Evolutionary conservation across 2,113 vertebrate species (phyloP), one percentile per base, ranked within the genome.

Genomic region (Saguinus midas): DNA sequence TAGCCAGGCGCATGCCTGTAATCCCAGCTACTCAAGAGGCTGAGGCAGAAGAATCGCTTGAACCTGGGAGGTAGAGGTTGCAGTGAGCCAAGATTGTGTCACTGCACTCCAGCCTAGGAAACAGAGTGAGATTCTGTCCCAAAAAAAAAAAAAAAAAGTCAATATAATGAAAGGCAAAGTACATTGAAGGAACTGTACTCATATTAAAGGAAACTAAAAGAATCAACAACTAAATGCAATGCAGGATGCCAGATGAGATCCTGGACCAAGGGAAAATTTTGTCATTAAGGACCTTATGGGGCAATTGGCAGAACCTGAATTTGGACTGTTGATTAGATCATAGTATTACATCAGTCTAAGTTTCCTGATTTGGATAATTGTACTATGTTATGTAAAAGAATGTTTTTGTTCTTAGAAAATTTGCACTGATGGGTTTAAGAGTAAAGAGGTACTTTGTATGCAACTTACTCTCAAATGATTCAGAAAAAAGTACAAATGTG

Each of bases 311-410:
- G 40, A 48, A 80, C 40, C 79, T 95, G 52, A 35, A 79, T 52
- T 66, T 48, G n/a, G 45, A 64, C 18, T 55, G 32, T n/a, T 43
- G 27, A 70, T 50, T 78, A 73, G 45, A 40, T 81, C 48, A 75
- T 79, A 58, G 14, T 29, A 82, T 13, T 87, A 14, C 29, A 23
- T 85, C 84, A 21, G 20, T 73, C n/a, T 84, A 58, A 84, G 43
- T 75, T 96, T 58, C 68, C 82, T 91, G 58, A 75, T 94, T 80
- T 84, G 80, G 52, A 91, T 80, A 32, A 20, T 83, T 80, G 29
- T 79, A 18, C 7, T 32, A 0, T 61, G 29, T 87, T 58, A 45
- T 66, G 14, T 57, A 66, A 79, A 85, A 87, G 23, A 27, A 61
- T 72, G 18, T 37, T 45, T 18, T 64, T 88, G 29, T 84, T 68